Conservation (phyloP, 2,113 vertebrate genomes). For the Campylorhamphus procurvoides region DNA sequence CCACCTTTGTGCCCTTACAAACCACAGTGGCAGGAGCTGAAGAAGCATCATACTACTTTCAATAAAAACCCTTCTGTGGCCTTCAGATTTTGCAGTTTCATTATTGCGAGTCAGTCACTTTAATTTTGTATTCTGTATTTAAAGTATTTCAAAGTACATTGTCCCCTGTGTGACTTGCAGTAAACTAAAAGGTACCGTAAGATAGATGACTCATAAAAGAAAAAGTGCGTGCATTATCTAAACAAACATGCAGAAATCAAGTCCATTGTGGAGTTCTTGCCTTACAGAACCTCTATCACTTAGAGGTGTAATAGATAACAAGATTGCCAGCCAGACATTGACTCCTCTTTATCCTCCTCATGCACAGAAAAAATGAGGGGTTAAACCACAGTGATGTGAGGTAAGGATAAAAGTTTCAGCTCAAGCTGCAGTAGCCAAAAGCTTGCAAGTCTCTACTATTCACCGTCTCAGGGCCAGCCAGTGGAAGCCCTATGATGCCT, state of each 20-base stretch:
- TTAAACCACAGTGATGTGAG: not conserved
- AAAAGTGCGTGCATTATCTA: not conserved
- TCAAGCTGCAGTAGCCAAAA: not conserved
- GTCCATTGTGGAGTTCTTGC: not conserved
- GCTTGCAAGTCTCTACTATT: fast-evolving
- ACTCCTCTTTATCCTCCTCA: not conserved
- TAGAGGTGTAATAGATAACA: not conserved
- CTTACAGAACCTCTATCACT: not conserved
- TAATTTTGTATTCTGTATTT: not conserved
- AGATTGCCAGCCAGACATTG: not conserved
- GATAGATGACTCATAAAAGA: not conserved
- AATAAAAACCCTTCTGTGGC: not conserved
- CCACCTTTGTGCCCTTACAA: not conserved
- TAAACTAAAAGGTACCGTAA: not conserved
- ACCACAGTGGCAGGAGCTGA: not conserved
- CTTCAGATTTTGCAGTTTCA: not conserved
- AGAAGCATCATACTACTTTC: not conserved
- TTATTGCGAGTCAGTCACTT: not conserved
- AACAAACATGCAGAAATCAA: not conserved
- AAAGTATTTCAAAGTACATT: not conserved
- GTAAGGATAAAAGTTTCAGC: not conserved
- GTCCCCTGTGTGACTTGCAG: not conserved
- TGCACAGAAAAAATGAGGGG: not conserved
- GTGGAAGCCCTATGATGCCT: not conserved
- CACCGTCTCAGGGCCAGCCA: fast-evolving